Evolutionary conservation across 2,113 vertebrate species (phyloP).

Genomic region (Equus quagga): DNA sequence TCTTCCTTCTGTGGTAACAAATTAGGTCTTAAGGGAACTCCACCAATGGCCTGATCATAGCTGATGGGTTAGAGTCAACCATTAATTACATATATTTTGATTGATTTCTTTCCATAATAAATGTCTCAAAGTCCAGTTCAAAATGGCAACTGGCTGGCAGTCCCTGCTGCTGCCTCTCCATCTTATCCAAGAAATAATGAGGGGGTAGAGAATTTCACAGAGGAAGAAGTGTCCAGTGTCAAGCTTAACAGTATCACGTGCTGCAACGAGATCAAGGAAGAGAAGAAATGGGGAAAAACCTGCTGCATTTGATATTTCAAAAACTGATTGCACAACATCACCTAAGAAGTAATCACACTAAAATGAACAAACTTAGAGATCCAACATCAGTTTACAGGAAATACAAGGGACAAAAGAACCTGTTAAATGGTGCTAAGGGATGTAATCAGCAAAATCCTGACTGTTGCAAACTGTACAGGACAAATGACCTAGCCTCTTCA

Average conservation of each 20-base stretch:
- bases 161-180: neutral
- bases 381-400: neutral
- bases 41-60: neutral
- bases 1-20: neutral
- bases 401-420: neutral
- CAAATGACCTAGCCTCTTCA: neutral
- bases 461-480: neutral
- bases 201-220: neutral
- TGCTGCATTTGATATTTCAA: neutral
- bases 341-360: neutral
- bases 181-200: neutral
- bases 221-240: neutral
- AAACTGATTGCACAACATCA: neutral
- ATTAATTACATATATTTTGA: neutral
- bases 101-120: neutral
- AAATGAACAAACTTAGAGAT: neutral
- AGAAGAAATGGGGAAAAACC: neutral
- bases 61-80: neutral
- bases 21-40: neutral
- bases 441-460: neutral
- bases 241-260: neutral
- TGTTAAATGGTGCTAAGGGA: neutral
- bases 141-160: neutral
- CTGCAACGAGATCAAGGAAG: neutral
- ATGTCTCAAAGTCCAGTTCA: neutral